Evolutionary conservation across 2,888 invertebrate genomes (phyloP).

Genomic region (Argyresthia albistria): DNA sequence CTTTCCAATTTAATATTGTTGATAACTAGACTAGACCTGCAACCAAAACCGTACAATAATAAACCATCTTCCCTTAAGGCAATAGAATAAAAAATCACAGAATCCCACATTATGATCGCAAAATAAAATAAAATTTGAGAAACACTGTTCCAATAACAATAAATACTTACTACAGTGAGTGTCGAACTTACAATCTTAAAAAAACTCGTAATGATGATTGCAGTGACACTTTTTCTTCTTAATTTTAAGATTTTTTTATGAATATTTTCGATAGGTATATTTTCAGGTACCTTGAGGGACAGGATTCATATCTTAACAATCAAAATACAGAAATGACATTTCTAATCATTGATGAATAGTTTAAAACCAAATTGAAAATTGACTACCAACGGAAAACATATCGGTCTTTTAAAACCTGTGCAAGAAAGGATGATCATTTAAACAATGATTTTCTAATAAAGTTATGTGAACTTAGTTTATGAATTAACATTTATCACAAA

Average conservation of each 20-base stretch:
- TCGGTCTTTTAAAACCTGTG: neutral
- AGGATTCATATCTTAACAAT: slow-evolving; percentile 16
- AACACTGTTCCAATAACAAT: slow-evolving; percentile 54
- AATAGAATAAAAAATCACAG: slow-evolving; percentile 39
- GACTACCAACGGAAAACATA: neutral
- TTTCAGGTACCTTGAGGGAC: slow-evolving; percentile 65
- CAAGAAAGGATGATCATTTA: neutral
- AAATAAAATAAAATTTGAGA: slow-evolving; percentile 41
- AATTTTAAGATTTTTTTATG: slow-evolving; percentile 12
- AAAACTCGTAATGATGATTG: slow-evolving; percentile 3
- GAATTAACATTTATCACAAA: slow-evolving; percentile 36
- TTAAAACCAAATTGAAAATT: neutral
- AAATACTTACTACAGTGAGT: neutral
- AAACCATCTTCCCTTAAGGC: slow-evolving; percentile 26
- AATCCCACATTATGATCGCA: slow-evolving; percentile 28
- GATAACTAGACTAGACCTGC: slow-evolving; percentile 60
- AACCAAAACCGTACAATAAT: slow-evolving; percentile 33
- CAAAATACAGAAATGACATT: too few species aligned
- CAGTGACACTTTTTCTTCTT: slow-evolving; percentile 3
- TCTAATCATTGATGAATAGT: neutral
- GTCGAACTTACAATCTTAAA: neutral
- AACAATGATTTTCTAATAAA: neutral
- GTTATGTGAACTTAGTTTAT: neutral
- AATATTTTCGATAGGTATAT: slow-evolving; percentile 30
- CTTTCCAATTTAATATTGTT: slow-evolving; percentile 55